Percentiles rank a stretch among this genome's conserved stretches.
Conservation (phyloP, 2,888 invertebrate species). For the Liopterus haemorrhoidalis region DNA sequence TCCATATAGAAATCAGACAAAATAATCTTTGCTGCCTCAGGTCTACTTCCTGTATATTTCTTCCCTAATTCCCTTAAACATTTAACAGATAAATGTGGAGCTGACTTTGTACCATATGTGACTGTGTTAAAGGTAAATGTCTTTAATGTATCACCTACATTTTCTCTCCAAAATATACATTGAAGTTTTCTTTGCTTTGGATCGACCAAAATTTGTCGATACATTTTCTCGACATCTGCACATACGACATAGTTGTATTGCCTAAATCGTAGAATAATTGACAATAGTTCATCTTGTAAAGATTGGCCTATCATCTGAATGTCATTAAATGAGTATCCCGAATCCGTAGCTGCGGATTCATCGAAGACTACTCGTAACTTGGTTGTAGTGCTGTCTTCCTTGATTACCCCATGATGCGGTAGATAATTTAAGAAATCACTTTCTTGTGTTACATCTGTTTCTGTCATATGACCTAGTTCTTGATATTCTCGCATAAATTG, state of each 20-base stretch:
- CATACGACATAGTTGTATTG: slow-evolving; percentile 31
- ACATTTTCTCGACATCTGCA: slow-evolving; percentile 39
- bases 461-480: too few species aligned
- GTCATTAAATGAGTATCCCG: slow-evolving; percentile 36
- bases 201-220: slow-evolving; percentile 33
- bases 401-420: slow-evolving; percentile 37
- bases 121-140: slow-evolving; percentile 31
- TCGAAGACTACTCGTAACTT: slow-evolving; percentile 36
- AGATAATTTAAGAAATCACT: too few species aligned
- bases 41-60: not conserved
- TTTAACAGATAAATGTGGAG: slow-evolving; percentile 4
- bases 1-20: slow-evolving; percentile 5
- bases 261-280: slow-evolving; percentile 33
- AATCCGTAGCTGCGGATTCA: slow-evolving; percentile 28
- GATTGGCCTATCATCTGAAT: slow-evolving; percentile 33
- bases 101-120: slow-evolving; percentile 35
- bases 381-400: slow-evolving; percentile 33
- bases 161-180: slow-evolving; percentile 36
- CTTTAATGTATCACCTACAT: slow-evolving; percentile 21
- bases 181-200: slow-evolving; percentile 33
- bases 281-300: slow-evolving; percentile 34
- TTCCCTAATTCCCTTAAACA: slow-evolving; percentile 8
- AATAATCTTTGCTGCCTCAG: not conserved
- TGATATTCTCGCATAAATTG: too few species aligned
- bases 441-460: too few species aligned